Evolutionary conservation across 2,888 invertebrate genomes (phyloP), one percentile per base, ranked within the genome.

Genomic region (Phymatocera aterrima): DNA sequence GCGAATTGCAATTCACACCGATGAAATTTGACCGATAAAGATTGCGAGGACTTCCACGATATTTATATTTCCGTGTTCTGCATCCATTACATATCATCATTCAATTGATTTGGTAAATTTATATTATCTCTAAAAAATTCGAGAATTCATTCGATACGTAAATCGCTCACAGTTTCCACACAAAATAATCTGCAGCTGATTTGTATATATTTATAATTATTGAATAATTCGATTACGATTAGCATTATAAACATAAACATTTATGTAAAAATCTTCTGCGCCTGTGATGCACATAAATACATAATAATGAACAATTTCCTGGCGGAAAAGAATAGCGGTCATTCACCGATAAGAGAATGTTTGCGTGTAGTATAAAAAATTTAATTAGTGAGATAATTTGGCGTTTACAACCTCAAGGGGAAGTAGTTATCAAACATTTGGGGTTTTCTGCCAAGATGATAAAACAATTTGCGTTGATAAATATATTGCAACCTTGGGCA

Each of bases 391-490:
- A 72, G 51, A 34, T 31, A 51, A 51, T 48, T 70, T 40, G 12
- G 68, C 24, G 68, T 15, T 46, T 18, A 1, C 48, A 51, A 43
- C 51, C 31, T 21, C 15, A 31, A 51, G 34, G 34, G n/a, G 48
- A 72, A 72, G 51, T 34, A 51, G 51, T 72, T 72, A 72, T 72
- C 72, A 51, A 34, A 34, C 51, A 51, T 31, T 72, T 15, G 10
- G 4, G 51, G n/a, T 72, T 68, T 72, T 31, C 70, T 28, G 70
- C 21, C 2, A 10, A 48, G 51, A 72, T 31, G 3, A 54, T 18
- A 60, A 48, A 68, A 68, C 43, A 68, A 28, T 65, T 65, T 5
- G 8, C 21, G 18, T 48, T 51, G 34, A 68, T 64, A 37, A 3
- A 8, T 28, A 2, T 64, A 3, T 21, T 21, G 43, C 2, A 24